A percentile compares a stretch with the other conserved stretches of the same genome.
These are phyloP conservation scores for Pantelozetes paolii DNA, from an alignment of 2,888 invertebrate genomes.

Conservation along the genomic window DNA sequence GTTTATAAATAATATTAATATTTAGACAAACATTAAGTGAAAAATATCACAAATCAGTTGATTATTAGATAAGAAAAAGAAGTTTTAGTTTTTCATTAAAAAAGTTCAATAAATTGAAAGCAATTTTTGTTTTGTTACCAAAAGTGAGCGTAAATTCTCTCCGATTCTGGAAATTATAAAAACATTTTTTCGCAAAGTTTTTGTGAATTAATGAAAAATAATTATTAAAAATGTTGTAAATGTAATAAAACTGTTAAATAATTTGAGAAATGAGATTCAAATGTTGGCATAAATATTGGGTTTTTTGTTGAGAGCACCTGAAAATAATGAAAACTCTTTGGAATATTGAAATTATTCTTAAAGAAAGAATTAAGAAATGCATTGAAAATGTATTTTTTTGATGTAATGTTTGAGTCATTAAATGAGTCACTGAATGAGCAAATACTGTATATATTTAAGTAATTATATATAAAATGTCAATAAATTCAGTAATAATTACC, in stretches of 20 bases:
- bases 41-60: slow-evolving; percentile 32
- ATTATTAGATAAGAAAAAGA: background rate
- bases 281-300: too few species aligned
- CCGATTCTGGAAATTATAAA: background rate
- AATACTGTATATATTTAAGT: background rate
- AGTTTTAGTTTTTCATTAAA: background rate
- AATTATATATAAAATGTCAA: background rate
- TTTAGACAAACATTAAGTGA: background rate
- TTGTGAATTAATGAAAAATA: too few species aligned
- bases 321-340: background rate
- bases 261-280: too few species aligned
- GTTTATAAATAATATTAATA: background rate
- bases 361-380: background rate
- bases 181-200: background rate
- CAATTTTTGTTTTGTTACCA: too few species aligned
- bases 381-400: background rate
- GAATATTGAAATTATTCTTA: background rate
- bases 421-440: slow-evolving; percentile 9
- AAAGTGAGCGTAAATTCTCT: slow-evolving; percentile 21
- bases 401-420: background rate
- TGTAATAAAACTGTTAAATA: too few species aligned
- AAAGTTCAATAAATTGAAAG: background rate
- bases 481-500: background rate
- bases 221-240: background rate
- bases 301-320: background rate